Base-by-base conservation (phyloP, 2,113 vertebrate genomes). In the Mesoclemmys tuberculata region DNA sequence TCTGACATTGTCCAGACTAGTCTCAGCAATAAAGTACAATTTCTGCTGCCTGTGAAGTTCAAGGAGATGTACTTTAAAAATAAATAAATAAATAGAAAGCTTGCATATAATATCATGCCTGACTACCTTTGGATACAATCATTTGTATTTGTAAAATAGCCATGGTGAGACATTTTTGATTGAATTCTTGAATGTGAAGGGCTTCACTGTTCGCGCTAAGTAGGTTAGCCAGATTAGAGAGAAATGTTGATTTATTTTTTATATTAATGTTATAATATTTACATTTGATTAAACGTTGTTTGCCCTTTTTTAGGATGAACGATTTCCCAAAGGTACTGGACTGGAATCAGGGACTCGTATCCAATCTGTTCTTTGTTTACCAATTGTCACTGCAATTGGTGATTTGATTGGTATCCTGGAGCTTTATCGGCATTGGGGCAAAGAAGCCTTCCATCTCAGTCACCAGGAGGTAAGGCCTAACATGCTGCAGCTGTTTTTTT, bases 381-480 rank as follows among this genome's bases (percentile, higher is more conserved):
- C 99, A 64, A 99, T 99, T 91, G 98, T 99, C 97, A 99, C 99
- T 83, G 99, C 99, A 44, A 99, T 99, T 77, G 99, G 99, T 35
- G 99, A 99, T 95, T 98, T 99, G 97, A 99, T 99, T 75, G 99
- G 99, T 54, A 99, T 99, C 92, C 98, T 99, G 92, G 99, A 99
- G 98, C 98, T 99, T 81, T 99, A 99, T 90, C 98, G 99, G 82
- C 98, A 99, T 94, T 98, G 99, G 98, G 99, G 99, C 97, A 99
- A 99, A 79, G 99, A 99, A 89, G 98, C 99, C 78, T 99, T 99
- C 98, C 99, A 98, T 94, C 98, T 99, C 83, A 99, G 98, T 95
- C 99, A 99, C 84, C 99, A 99, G 97, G 99, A 99, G 99, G 99
- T 99, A 96, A 97, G 97, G 4, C 5, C 18, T 54, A 41, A 29